Base-by-base conservation (phyloP, 1,140 invertebrate genomes). In the Drosophila pandora region DNA sequence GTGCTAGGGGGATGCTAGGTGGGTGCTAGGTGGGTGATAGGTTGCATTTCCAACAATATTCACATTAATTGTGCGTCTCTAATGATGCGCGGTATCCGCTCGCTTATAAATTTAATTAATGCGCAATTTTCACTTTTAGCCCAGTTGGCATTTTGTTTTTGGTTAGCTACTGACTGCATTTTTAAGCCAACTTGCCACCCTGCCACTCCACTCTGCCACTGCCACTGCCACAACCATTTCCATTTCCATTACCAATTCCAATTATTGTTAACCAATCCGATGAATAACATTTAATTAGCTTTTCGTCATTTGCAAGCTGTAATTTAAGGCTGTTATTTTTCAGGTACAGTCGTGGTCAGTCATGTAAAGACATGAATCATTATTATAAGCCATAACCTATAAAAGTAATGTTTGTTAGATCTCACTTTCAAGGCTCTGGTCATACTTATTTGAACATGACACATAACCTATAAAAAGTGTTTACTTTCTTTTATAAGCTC, bases 81-180 rank as follows among this genome's bases (percentile, higher is more conserved):
- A 85, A 85, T 87, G 81, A 85, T 78, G 77, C 77, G 64, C 74
- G 65, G 72, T 81, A 68, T 57, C 58, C 54, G 58, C 56, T 62
- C 82, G 52, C 69, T 87, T 87, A 87, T 81, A 71, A 78, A 78
- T 85, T 81, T 81, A 85, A 85, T 85, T 85, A 85, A 85, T 87
- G 74, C 56, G 53, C 74, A 67, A 85, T 85, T 85, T 87, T 75
- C 74, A 61, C 82, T 71, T 87, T 80, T 68, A 71, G 82, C 61
- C 61, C 77, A 77, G 55, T 80, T 80, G 60, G 72, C 81, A 71
- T 57, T 79, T 83, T 41, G 49, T 32, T 48, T n/a, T 22, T 30
- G 47, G 47, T 58, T 47, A 28, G 30, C 48, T 25, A 43, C 41
- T 43, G 39, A 28, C 47, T 56, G 60, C 21, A 3, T 21, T 12